phyloP scores from a whole-genome alignment of 2,113 vertebrate species.

The Trichechus manatus region DNA sequence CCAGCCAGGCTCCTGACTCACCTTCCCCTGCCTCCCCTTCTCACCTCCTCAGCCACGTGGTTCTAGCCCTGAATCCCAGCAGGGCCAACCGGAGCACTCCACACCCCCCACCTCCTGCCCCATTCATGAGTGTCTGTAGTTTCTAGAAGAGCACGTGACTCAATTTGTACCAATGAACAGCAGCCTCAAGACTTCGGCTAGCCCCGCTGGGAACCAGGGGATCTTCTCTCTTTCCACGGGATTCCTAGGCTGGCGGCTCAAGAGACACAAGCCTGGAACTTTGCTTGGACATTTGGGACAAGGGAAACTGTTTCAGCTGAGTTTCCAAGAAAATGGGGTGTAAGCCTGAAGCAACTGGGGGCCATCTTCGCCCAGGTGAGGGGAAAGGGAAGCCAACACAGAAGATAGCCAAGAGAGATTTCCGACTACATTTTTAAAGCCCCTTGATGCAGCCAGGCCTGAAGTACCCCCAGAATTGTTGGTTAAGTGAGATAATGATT shows the following conservation, averaged over 20 bases:
- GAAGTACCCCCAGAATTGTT: background rate
- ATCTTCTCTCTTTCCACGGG: rapidly evolving
- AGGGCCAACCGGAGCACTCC: background rate
- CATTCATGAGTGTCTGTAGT: background rate
- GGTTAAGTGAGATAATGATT: background rate
- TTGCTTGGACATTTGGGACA: background rate
- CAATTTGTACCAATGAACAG: background rate
- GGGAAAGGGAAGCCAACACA: background rate
- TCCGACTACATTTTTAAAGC: background rate
- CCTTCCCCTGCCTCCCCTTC: background rate
- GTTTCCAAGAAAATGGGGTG: background rate
- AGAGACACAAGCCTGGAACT: background rate
- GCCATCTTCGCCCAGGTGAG: background rate
- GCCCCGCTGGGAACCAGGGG: background rate
- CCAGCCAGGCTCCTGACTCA: rapidly evolving
- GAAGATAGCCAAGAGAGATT: background rate
- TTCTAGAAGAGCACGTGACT: background rate
- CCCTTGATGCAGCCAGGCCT: background rate
- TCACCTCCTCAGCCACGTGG: rapidly evolving
- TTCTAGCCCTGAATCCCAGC: background rate
- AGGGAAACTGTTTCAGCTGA: background rate
- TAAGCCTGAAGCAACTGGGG: background rate
- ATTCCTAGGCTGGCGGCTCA: background rate
- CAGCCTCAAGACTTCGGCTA: background rate
- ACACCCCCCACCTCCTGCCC: background rate